Base-by-base conservation (phyloP, 2,113 vertebrate genomes). In the Cynopterus brachyotis region DNA sequence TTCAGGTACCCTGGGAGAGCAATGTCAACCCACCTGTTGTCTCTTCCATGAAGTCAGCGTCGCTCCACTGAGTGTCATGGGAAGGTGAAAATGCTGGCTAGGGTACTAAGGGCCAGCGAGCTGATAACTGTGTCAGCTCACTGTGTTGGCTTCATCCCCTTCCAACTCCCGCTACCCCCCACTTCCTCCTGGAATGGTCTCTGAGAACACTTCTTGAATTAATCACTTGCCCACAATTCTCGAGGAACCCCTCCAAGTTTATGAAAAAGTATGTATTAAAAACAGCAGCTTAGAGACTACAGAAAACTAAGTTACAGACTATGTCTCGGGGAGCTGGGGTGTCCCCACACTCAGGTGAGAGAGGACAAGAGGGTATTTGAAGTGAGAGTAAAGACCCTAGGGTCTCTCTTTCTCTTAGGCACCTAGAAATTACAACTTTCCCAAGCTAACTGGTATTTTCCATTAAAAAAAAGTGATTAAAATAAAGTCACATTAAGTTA, bases 351-450 rank as follows among this genome's bases (percentile, higher is more conserved):
- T 0, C 0, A 5, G 40, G 30, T 0, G 22, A 50, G 28, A 24
- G 0, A 0, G 0, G 28, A 11, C 5, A 4, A 0, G 0, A 22
- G 22, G 42, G 3, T 13, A 4, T 4, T 1, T 1, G 30, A 53
- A n/a, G 9, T 13, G 1, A 9, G 6, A 3, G 11, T 9, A 24
- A 40, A 60, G 89, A 30, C 19, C 0, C 9, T 0, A 2, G 1
- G 1, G 45, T 11, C 11, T 30, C 4, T 19, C 53, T 50, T 30
- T 50, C 72, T 12, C 1, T 16, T 6, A 28, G 35, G 16, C 16
- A 22, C 12, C 26, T 32, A 53, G 24, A 40, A 40, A 66, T 3
- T 2, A 1, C 5, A 42, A 42, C 26, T 60, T 64, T 53, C 30
- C 69, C 45, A 42, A 37, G 28, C 26, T 24, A 20, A 62, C 6